Conservation (phyloP, 1,140 invertebrate genomes). For the Scaptodrosophila lebanonensis region DNA sequence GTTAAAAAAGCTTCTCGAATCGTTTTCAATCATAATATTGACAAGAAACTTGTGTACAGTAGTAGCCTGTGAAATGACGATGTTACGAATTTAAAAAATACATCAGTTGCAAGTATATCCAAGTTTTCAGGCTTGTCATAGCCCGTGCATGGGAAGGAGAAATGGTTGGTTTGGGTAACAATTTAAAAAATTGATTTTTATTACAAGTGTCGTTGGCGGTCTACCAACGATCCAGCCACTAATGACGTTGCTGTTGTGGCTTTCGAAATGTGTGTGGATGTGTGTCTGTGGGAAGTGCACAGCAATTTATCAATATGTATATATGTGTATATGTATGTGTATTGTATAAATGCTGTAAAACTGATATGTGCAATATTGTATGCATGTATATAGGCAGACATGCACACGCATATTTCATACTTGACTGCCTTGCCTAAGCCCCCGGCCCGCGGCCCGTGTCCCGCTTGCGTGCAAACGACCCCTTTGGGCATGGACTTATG, state of each 20-base stretch:
- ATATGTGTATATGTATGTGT: constrained; percentile 1
- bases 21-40: too few species aligned
- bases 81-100: too few species aligned
- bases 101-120: too few species aligned
- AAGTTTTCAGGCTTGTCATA: too few species aligned
- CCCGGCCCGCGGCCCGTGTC: background rate
- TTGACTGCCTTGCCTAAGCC: constrained; percentile 10
- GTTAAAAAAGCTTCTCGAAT: too few species aligned
- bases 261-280: constrained; percentile 9
- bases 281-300: background rate
- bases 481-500: constrained; percentile 35
- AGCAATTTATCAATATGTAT: constrained; percentile 42
- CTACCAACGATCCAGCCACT: constrained; percentile 29
- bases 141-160: too few species aligned
- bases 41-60: too few species aligned
- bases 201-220: constrained; percentile 18
- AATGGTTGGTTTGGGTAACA: too few species aligned
- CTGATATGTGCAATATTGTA: constrained; percentile 36
- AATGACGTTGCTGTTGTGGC: constrained; percentile 46
- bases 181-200: constrained; percentile 53
- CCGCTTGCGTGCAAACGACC: constrained; percentile 41
- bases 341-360: constrained; percentile 13
- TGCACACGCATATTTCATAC: constrained; percentile 47
- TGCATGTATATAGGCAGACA: constrained; percentile 19
- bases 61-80: too few species aligned